Evolutionary conservation across 2,888 invertebrate genomes (phyloP).

Genomic region (Onthophagus sagittarius): DNA sequence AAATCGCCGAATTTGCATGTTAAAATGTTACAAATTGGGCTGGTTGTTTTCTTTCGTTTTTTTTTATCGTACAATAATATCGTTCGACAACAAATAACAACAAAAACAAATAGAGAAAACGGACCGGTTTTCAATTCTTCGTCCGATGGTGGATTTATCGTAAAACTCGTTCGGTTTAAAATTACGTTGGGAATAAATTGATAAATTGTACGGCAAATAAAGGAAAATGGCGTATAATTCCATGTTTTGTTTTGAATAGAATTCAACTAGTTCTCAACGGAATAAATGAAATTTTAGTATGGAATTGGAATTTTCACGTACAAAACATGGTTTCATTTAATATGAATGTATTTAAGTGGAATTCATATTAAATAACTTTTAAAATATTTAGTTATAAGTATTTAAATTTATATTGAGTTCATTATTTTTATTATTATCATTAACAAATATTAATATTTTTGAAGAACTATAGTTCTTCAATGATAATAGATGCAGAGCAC

Average conservation of each 20-base stretch:
- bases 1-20: not conserved
- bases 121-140: not conserved
- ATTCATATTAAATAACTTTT: no score
- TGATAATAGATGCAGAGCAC: no score
- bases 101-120: no score
- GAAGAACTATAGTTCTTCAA: no score
- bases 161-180: no score
- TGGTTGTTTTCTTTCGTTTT: not conserved
- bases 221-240: not conserved
- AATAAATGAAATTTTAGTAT: no score
- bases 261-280: not conserved
- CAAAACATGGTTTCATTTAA: not conserved
- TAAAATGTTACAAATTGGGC: not conserved
- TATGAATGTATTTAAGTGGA: no score
- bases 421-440: no score
- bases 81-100: not conserved
- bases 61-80: not conserved
- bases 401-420: no score
- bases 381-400: no score
- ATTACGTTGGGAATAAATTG: not conserved
- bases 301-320: not conserved
- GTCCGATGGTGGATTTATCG: not conserved
- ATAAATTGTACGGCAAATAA: not conserved
- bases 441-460: no score
- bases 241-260: not conserved